phyloP scores from a whole-genome alignment of 2,888 invertebrate species.

The Lasioglossum marginatum region DNA sequence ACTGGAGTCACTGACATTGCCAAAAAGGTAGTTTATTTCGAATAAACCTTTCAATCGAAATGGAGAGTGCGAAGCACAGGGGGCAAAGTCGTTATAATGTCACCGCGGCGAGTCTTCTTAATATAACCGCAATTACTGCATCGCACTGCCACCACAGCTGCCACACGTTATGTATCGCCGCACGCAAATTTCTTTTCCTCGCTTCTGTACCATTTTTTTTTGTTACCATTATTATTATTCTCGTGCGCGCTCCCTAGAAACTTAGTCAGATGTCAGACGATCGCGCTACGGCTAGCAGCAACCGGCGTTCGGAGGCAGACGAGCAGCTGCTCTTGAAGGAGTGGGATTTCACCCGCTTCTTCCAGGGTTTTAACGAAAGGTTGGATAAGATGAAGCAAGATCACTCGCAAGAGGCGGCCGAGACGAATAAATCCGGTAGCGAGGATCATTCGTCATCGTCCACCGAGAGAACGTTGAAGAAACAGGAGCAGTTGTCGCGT shows the following conservation, averaged over 20 bases:
- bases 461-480: slow-evolving; percentile 76
- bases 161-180: slow-evolving; percentile 79
- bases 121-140: slow-evolving; percentile 57
- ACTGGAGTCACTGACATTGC: background rate
- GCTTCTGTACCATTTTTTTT: slow-evolving; percentile 71
- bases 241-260: slow-evolving; percentile 79
- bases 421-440: slow-evolving; percentile 69
- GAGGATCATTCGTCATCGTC: slow-evolving; percentile 76
- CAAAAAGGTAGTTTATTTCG: background rate
- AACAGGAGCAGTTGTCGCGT: slow-evolving; percentile 73
- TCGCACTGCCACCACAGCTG: slow-evolving; percentile 61
- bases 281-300: slow-evolving; percentile 77
- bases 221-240: slow-evolving; percentile 73
- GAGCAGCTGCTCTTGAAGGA: slow-evolving; percentile 93
- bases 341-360: slow-evolving; percentile 95
- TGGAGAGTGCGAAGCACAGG: background rate
- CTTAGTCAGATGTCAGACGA: slow-evolving; percentile 81
- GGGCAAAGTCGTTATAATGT: slow-evolving; percentile 28
- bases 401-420: slow-evolving; percentile 63
- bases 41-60: background rate
- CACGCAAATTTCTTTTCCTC: slow-evolving; percentile 81
- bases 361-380: slow-evolving; percentile 86
- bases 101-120: slow-evolving; percentile 56
- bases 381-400: slow-evolving; percentile 85
- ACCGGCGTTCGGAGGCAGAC: slow-evolving; percentile 87